Conservation (phyloP, 2,113 vertebrate genomes). For the Heterotilapia buettikoferi region DNA sequence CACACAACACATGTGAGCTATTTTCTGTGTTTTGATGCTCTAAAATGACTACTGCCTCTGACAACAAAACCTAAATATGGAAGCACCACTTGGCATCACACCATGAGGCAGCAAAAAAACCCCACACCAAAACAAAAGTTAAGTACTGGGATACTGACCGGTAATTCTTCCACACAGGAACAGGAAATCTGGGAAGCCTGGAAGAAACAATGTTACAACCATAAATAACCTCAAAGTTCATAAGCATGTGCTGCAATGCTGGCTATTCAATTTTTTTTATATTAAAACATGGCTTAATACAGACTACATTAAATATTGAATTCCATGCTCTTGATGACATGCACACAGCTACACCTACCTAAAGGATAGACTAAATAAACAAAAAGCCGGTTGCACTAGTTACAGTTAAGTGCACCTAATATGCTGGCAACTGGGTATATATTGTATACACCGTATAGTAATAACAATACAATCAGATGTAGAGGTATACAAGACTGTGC, state of each 20-base stretch:
- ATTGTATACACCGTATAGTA: background rate
- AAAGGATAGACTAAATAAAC: background rate
- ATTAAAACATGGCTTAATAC: background rate
- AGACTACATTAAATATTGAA: background rate
- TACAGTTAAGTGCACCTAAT: background rate
- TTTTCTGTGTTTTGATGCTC: constrained; percentile 28
- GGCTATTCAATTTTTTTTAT: background rate
- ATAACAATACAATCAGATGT: background rate
- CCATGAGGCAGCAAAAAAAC: background rate
- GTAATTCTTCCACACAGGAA: constrained; percentile 56
- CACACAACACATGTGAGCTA: background rate
- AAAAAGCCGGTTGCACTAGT: background rate
- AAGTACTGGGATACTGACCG: constrained; percentile 40
- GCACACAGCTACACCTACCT: background rate
- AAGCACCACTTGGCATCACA: background rate
- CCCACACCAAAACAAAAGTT: constrained; percentile 34
- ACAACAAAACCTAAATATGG: constrained; percentile 35
- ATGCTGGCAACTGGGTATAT: background rate
- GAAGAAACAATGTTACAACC: constrained; percentile 1
- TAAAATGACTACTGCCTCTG: constrained; percentile 3
- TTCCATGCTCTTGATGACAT: background rate
- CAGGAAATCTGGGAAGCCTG: constrained; percentile 60
- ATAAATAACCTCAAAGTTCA: background rate
- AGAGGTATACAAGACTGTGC: background rate
- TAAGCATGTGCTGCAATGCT: background rate